Conservation (phyloP, 2,888 invertebrate genomes). For the Anticlea derivata region DNA sequence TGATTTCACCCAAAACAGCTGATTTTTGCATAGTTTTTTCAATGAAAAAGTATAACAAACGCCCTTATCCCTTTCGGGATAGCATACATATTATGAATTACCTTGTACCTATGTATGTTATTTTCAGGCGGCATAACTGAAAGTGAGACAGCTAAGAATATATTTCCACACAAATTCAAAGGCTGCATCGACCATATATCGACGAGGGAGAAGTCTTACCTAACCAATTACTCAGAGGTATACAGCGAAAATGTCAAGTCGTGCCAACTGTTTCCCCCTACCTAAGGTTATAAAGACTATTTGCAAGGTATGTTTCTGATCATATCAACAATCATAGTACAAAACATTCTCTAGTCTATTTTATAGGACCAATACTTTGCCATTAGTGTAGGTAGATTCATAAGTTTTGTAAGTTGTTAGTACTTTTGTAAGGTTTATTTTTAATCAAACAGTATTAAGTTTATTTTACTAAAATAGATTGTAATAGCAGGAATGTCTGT, state of each 20-base stretch:
- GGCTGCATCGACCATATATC: conserved; percentile 85
- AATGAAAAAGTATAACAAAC: too few relatives aligned
- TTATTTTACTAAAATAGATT: conserved; percentile 3
- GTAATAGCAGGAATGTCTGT: conserved; percentile 18
- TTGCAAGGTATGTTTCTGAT: conserved; percentile 8
- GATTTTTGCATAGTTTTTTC: too few relatives aligned
- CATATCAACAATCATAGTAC: conserved; percentile 63
- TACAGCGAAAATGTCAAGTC: conserved; percentile 75
- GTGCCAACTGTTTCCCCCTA: conserved; percentile 72
- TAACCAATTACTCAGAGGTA: conserved; percentile 63
- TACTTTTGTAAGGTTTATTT: conserved; percentile 18
- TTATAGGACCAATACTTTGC: conserved; percentile 46
- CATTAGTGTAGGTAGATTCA: conserved; percentile 32
- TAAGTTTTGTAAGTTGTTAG: conserved; percentile 21
- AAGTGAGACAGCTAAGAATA: conserved; percentile 65
- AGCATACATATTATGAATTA: too few relatives aligned
- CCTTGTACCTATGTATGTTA: too few relatives aligned
- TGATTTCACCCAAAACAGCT: too few relatives aligned
- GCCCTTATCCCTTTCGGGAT: too few relatives aligned
- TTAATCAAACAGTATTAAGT: conserved; percentile 3
- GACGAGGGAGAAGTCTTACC: conserved; percentile 55
- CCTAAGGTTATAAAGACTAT: conserved; percentile 36
- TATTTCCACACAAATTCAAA: conserved; percentile 82
- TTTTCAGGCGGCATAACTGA: conserved; percentile 81
- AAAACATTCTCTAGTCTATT: conserved; percentile 69